A percentile compares a stretch with the other conserved stretches of the same genome.
Evolutionary conservation across 2,797 vertebrate species (phyloP).

Genomic region (Pempheris klunzingeri): DNA sequence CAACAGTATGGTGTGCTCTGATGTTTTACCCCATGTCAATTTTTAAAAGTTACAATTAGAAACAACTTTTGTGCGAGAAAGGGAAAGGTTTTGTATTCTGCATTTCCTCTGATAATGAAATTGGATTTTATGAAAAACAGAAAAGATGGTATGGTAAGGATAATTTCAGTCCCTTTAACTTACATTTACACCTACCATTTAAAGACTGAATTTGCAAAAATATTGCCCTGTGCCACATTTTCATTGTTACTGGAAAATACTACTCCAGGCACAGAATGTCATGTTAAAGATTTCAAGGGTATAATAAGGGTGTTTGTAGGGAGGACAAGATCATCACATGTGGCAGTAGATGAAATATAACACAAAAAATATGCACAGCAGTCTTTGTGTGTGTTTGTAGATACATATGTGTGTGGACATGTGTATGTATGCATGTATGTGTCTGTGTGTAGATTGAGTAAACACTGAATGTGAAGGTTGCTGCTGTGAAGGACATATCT

Average conservation of each 20-base stretch:
- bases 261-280: not conserved
- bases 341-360: conserved; percentile 69
- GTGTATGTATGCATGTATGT: conserved; percentile 37
- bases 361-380: conserved; percentile 64
- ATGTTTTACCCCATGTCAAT: not conserved
- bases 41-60: not conserved
- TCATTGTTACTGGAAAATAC: not conserved
- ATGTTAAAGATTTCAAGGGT: conserved; percentile 67
- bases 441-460: conserved; percentile 70
- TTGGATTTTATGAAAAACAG: not conserved
- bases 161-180: not conserved
- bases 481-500: conserved; percentile 96
- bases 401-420: conserved; percentile 18
- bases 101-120: not conserved
- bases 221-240: conserved; percentile 1
- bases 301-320: conserved; percentile 54
- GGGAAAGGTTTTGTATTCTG: not conserved
- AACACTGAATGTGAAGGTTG: conserved; percentile 88
- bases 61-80: not conserved
- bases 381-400: conserved; percentile 32
- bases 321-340: conserved; percentile 54
- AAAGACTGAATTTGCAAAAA: conserved; percentile 11
- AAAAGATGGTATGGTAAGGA: not conserved
- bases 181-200: not conserved
- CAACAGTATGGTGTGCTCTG: not conserved